These are phyloP conservation scores for Chanos chanos DNA, from an alignment of 2,797 vertebrate genomes.

Conservation along the genomic window DNA sequence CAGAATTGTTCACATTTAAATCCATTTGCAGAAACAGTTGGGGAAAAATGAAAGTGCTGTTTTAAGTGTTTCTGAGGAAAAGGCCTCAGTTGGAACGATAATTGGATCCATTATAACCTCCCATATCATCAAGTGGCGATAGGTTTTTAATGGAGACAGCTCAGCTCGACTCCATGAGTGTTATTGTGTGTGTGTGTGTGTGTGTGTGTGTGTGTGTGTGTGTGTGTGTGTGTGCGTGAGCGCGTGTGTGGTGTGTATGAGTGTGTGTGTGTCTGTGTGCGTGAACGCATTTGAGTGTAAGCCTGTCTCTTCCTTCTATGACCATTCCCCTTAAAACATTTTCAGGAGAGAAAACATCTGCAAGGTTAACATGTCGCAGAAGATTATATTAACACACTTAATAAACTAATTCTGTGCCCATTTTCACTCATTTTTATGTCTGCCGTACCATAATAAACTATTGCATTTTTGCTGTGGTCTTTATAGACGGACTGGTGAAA, in stretches of 20 bases:
- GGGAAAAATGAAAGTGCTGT: not conserved
- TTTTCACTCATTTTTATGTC: constrained; percentile 4
- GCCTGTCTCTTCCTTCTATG: not conserved
- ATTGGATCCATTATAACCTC: constrained; percentile 33
- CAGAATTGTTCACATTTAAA: constrained; percentile 17
- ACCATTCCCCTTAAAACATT: too few species aligned
- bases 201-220: not conserved
- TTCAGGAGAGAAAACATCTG: too few species aligned
- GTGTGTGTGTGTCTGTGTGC: not conserved
- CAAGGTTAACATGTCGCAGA: not conserved
- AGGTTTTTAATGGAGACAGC: constrained; percentile 20
- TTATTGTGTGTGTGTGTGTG: not conserved
- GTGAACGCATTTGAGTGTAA: not conserved
- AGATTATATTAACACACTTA: not conserved
- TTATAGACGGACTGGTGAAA: constrained; percentile 38
- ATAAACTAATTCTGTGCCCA: not conserved
- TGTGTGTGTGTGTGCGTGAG: not conserved
- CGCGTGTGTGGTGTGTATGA: not conserved
- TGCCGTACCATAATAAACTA: not conserved
- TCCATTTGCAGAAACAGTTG: constrained; percentile 6
- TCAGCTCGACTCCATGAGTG: not conserved
- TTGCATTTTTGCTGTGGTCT: constrained; percentile 16
- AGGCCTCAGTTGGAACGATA: constrained; percentile 21
- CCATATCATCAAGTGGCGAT: constrained; percentile 29
- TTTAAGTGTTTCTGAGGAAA: constrained; percentile 14